Percentiles rank a stretch among this genome's conserved stretches.
These are phyloP conservation scores for Naso thynnoides DNA, from an alignment of 2,797 vertebrate species.

Conservation along the genomic window DNA sequence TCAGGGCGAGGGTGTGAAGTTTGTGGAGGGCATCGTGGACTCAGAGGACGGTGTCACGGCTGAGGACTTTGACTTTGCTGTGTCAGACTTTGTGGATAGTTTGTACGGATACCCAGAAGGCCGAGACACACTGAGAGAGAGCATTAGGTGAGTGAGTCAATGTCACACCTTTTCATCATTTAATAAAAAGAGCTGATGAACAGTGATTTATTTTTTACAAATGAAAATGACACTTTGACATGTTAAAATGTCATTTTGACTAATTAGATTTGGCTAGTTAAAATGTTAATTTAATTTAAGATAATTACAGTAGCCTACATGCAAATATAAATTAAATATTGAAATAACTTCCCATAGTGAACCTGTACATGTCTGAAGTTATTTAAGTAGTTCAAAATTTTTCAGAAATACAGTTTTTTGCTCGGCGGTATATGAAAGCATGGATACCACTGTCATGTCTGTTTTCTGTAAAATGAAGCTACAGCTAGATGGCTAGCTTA, in stretches of 20 bases:
- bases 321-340: too few relatives aligned
- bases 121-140: constrained; percentile 93
- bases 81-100: constrained; percentile 96
- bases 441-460: accelerated
- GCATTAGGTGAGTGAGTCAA: constrained; percentile 82
- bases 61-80: constrained; percentile 95
- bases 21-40: constrained; percentile 95
- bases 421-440: neutral
- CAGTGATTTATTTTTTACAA: too few relatives aligned
- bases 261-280: too few relatives aligned
- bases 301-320: too few relatives aligned
- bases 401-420: too few relatives aligned
- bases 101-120: constrained; percentile 96
- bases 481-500: constrained; percentile 1
- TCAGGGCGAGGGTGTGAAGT: constrained; percentile 96
- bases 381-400: neutral
- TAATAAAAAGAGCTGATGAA: too few relatives aligned
- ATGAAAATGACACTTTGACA: too few relatives aligned
- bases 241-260: too few relatives aligned
- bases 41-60: constrained; percentile 93
- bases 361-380: neutral
- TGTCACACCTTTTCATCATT: too few relatives aligned
- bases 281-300: too few relatives aligned
- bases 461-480: constrained; percentile 1
- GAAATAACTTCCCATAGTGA: constrained; percentile 13